These are phyloP conservation scores for Cyprinella venusta DNA, from an alignment of 2,797 vertebrate species.

Conservation along the genomic window DNA sequence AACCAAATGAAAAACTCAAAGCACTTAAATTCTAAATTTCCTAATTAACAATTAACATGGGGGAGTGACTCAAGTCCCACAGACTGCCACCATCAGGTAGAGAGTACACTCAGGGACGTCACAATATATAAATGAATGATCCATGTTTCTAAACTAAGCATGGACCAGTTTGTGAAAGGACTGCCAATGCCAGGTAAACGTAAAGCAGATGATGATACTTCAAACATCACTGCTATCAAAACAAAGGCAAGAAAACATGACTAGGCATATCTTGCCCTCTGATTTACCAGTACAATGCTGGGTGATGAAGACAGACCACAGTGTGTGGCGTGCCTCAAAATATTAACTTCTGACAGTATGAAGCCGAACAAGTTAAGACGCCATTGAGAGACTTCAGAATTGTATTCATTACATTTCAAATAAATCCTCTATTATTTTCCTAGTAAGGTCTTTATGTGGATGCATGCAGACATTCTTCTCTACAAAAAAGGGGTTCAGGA, in stretches of 20 bases:
- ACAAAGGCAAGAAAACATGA: background rate
- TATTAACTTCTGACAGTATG: background rate
- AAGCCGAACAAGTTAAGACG: background rate
- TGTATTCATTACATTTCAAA: background rate
- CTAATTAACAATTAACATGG: no score
- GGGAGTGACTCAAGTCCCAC: no score
- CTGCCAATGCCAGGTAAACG: background rate
- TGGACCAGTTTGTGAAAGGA: background rate
- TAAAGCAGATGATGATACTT: background rate
- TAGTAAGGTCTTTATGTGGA: background rate
- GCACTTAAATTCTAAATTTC: no score
- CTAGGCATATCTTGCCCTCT: background rate
- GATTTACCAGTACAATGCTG: background rate
- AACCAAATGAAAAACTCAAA: no score
- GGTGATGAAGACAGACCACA: background rate
- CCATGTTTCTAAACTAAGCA: background rate
- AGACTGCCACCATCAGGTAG: no score
- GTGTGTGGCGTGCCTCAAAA: background rate
- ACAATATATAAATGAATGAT: background rate
- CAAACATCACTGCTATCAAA: background rate
- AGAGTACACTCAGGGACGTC: no score
- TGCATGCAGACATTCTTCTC: background rate
- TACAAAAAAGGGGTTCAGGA: background rate
- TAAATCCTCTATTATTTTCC: background rate
- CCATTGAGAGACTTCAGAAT: background rate